Evolutionary conservation across 2,797 vertebrate genomes (phyloP), one percentile per base, ranked within the genome.

Genomic region (Xerus rutilus): DNA sequence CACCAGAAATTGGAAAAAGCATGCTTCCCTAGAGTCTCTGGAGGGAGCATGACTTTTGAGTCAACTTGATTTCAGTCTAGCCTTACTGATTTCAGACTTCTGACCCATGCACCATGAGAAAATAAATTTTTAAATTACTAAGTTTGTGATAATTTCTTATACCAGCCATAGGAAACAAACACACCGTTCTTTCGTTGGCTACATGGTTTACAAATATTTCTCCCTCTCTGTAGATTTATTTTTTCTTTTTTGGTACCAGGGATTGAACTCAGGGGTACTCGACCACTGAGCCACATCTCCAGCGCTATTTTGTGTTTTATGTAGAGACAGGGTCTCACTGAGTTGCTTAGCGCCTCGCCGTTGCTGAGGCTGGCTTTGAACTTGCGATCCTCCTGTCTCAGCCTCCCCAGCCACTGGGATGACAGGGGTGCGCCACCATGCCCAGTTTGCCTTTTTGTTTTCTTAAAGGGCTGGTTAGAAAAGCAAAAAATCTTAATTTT

Each of bases 191-290:
- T 83, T 70, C 18, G 30, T 70, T 25, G 30, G 52, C 32, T 59
- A n/a, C 45, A 70, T 59, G 10, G 52, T 90, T 90, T 90, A 25
- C 21, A 82, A 69, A 86, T 85, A 85, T 92, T 85, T 76, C 35
- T 52, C 20, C 8, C 28, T 43, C 9, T 30, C 47, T 85, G 35
- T 14, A 67, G 47, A 43, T 76, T 39, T 39, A n/a, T 39, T 39
- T 39, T 39, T 39, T 39, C 39, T 39, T 39, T 39, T 39, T 39
- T 39, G 39, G 39, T 39, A 39, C 39, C 39, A 39, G 39, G 39
- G 39, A 39, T 39, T 39, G 39, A 39, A 39, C 39, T 39, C 39
- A 39, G 39, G 39, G 39, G 39, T 3, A 39, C 39, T 39, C 39
- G 39, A 39, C 39, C 39, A 39, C 39, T 39, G 39, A 39, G 39